phyloP scores from a whole-genome alignment of 2,797 vertebrate species.

The Microtus californicus region DNA sequence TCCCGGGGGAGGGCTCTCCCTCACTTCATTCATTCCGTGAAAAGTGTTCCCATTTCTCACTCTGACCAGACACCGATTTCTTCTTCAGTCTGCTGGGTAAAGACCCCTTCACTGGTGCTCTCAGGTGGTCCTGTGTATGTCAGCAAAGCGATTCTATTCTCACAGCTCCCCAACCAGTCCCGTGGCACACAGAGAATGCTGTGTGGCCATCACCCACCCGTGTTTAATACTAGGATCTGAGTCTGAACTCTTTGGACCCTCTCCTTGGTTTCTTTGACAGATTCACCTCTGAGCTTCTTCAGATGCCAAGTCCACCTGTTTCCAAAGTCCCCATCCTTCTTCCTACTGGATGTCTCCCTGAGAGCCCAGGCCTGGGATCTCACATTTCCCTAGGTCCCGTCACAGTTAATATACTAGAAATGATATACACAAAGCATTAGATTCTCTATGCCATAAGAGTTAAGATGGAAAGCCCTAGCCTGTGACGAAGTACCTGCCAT shows the following conservation, averaged over 20 bases:
- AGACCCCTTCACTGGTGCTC: background rate
- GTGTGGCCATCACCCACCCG: background rate
- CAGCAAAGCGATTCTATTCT: background rate
- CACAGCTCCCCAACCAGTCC: background rate
- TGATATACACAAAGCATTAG: background rate
- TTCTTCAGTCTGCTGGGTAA: background rate
- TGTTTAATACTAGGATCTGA: background rate
- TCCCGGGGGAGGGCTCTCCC: background rate
- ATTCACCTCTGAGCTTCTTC: background rate
- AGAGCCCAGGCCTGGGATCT: background rate
- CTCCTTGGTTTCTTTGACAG: background rate
- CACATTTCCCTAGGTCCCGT: background rate
- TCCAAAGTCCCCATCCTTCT: background rate
- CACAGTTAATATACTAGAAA: conserved; percentile 12
- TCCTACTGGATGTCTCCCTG: background rate
- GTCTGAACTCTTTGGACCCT: background rate
- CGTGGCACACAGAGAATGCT: background rate
- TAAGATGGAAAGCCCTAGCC: background rate
- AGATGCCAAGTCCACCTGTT: conserved; percentile 1
- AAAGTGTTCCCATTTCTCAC: background rate
- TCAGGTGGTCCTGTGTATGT: background rate
- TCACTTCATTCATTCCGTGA: background rate
- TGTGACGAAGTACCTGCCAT: background rate
- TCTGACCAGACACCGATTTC: background rate
- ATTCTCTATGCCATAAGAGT: background rate